Percentiles rank a stretch among this genome's conserved stretches.
These are phyloP conservation scores for Raphicerus campestris DNA, from an alignment of 2,113 vertebrate species.

Conservation along the genomic window DNA sequence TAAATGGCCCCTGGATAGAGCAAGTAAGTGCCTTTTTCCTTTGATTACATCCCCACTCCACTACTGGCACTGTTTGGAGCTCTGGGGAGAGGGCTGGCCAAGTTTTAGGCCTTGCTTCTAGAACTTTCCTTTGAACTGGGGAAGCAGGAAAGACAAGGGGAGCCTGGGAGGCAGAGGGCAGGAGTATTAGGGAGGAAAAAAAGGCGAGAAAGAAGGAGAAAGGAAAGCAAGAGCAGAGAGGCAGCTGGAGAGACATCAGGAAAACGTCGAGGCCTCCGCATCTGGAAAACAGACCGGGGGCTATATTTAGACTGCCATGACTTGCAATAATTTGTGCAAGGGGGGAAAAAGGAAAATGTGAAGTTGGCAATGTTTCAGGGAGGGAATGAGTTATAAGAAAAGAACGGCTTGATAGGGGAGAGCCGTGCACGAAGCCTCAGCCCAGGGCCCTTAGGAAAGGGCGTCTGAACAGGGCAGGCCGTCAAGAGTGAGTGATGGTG, in stretches of 20 bases:
- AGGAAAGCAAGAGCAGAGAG: constrained; percentile 60
- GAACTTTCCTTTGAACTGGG: constrained; percentile 64
- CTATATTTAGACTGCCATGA: constrained; percentile 86
- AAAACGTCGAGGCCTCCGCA: constrained; percentile 72
- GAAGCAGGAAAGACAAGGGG: not conserved
- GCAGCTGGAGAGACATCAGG: constrained; percentile 76
- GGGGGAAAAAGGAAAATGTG: constrained; percentile 61
- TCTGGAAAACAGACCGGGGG: constrained; percentile 83
- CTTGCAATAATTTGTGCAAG: constrained; percentile 81
- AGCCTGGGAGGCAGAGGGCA: not conserved
- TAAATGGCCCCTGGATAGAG: not conserved
- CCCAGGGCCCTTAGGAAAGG: constrained; percentile 51
- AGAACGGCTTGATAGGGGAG: constrained; percentile 45
- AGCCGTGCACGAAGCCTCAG: constrained; percentile 37
- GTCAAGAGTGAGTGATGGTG: constrained; percentile 72
- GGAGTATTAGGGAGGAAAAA: not conserved
- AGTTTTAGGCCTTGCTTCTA: not conserved
- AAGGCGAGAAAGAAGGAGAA: constrained; percentile 52
- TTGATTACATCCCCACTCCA: not conserved
- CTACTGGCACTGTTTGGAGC: not conserved
- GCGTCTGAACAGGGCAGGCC: constrained; percentile 38
- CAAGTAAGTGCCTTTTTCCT: not conserved
- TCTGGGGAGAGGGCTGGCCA: not conserved
- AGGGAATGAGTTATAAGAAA: constrained; percentile 76
- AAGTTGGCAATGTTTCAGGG: constrained; percentile 61